These are phyloP conservation scores for Rhinatrema bivittatum DNA, from an alignment of 2,797 vertebrate genomes.

Conservation along the genomic window DNA sequence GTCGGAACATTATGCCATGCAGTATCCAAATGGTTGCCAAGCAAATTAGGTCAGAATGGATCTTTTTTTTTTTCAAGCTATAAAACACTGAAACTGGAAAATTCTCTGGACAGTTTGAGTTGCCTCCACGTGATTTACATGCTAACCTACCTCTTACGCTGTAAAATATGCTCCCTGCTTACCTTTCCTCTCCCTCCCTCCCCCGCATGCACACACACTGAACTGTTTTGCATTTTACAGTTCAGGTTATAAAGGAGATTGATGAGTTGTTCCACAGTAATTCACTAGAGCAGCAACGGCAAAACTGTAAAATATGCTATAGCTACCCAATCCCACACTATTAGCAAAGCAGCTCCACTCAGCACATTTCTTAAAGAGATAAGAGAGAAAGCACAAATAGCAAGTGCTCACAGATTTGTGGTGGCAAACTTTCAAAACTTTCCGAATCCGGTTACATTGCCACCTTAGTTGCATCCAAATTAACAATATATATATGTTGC, in stretches of 20 bases:
- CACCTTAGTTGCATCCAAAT: too few species aligned
- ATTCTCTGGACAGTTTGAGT: conserved; percentile 23
- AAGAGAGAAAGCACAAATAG: too few species aligned
- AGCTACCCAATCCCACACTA: conserved; percentile 1
- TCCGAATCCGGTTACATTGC: too few species aligned
- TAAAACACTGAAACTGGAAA: conserved; percentile 16
- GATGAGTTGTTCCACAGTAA: conserved; percentile 28
- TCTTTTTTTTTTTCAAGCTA: conserved; percentile 39
- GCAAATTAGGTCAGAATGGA: conserved; percentile 22
- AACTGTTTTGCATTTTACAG: conserved; percentile 25
- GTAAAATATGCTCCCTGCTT: conserved; percentile 30
- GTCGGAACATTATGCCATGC: conserved; percentile 16
- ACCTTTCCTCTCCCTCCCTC: conserved; percentile 4
- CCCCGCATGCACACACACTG: too few species aligned
- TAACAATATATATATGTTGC: too few species aligned
- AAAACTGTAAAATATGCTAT: conserved; percentile 11
- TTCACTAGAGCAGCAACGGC: conserved; percentile 17
- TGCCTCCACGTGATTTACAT: conserved; percentile 28
- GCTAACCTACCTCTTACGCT: conserved; percentile 29
- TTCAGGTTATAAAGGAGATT: conserved; percentile 35
- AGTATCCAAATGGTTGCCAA: conserved; percentile 16
- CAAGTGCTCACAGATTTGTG: too few species aligned
- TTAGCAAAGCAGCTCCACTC: not conserved
- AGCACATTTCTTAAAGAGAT: not conserved
- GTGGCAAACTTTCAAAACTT: too few species aligned